phyloP scores from a whole-genome alignment of 1,140 invertebrate genomes.

The Macrocentrus cingulum region DNA sequence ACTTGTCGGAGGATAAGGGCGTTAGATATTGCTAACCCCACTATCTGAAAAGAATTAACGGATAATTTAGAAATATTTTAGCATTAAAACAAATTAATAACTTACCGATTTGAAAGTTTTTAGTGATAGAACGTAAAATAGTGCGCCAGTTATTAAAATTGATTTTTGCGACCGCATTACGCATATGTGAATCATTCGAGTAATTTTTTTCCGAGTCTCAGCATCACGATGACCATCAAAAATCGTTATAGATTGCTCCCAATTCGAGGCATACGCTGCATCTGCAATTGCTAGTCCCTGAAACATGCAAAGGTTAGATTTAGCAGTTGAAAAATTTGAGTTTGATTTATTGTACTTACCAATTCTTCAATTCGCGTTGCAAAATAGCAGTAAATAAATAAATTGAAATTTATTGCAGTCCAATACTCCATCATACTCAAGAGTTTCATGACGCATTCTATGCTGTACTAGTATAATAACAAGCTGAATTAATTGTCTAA shows the following conservation, averaged over 20 bases:
- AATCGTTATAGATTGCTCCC: constrained; percentile 29
- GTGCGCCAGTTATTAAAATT: no score
- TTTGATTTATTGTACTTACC: not conserved
- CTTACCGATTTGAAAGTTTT: not conserved
- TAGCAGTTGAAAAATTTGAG: not conserved
- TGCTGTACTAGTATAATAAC: constrained; percentile 13
- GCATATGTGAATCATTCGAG: constrained; percentile 25
- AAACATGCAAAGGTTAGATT: not conserved
- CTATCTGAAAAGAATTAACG: not conserved
- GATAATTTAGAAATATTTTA: no score
- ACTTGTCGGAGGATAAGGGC: no score
- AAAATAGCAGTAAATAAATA: constrained; percentile 11
- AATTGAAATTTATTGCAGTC: not conserved
- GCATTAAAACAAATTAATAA: no score
- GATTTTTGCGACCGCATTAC: no score
- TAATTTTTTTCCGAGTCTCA: constrained; percentile 31
- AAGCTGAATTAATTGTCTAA: no score
- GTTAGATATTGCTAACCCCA: no score
- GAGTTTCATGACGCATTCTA: not conserved
- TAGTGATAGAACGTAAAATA: no score
- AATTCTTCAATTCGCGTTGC: constrained; percentile 6
- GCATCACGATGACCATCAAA: constrained; percentile 13
- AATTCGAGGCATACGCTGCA: constrained; percentile 41
- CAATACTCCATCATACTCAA: constrained; percentile 9
- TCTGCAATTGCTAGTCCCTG: constrained; percentile 42